Evolutionary conservation across 1,140 invertebrate species (phyloP).

Genomic region (Dermatophagoides farinae): DNA sequence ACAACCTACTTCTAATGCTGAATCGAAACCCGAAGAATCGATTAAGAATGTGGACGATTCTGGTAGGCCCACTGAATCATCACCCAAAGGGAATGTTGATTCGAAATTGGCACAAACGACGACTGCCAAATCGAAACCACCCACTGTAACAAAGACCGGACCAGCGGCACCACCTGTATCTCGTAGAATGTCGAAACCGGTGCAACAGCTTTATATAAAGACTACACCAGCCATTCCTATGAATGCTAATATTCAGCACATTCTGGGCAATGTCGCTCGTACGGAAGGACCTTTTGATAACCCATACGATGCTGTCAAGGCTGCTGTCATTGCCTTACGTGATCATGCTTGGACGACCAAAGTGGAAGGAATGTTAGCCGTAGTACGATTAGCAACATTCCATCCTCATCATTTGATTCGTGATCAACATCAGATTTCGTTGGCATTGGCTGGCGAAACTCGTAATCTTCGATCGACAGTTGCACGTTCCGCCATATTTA

Average conservation of each 20-base stretch:
- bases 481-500: constrained; percentile 54
- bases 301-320: constrained; percentile 38
- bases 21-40: neutral
- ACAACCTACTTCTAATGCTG: neutral
- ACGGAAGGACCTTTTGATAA: constrained; percentile 31
- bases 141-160: neutral
- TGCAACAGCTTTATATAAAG: constrained; percentile 4
- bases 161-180: neutral
- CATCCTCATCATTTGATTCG: constrained; percentile 40
- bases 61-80: neutral
- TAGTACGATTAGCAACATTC: constrained; percentile 47
- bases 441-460: constrained; percentile 47
- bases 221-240: constrained; percentile 14
- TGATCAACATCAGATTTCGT: constrained; percentile 40
- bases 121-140: neutral
- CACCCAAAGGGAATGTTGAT: neutral
- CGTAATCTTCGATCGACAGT: constrained; percentile 72
- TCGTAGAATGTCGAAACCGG: neutral
- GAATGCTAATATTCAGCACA: constrained; percentile 16
- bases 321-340: constrained; percentile 42
- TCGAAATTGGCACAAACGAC: neutral
- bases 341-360: constrained; percentile 63
- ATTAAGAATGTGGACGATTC: neutral
- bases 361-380: constrained; percentile 47
- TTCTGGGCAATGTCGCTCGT: constrained; percentile 15